A percentile compares a stretch with the other conserved stretches of the same genome.
phyloP scores from a whole-genome alignment of 2,888 invertebrate species.

The Ochropleura plecta region DNA sequence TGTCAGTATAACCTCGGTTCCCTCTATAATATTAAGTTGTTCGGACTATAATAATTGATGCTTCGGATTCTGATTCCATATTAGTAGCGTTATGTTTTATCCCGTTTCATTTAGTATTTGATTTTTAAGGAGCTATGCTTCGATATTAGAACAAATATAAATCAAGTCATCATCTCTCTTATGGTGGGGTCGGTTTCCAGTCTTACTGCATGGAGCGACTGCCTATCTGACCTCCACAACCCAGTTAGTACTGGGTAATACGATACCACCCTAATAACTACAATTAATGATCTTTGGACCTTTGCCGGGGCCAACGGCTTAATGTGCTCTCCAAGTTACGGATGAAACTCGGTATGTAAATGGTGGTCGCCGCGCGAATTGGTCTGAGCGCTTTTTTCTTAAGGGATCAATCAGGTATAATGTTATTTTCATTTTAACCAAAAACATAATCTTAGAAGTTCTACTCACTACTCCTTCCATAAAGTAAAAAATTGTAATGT shows the following conservation, averaged over 20 bases:
- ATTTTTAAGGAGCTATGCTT: not conserved
- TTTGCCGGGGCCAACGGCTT: no score
- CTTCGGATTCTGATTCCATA: not conserved
- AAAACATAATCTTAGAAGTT: not conserved
- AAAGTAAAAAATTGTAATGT: no score
- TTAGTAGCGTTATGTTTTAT: not conserved
- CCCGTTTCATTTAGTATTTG: not conserved
- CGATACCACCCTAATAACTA: no score
- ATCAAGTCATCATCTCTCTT: no score
- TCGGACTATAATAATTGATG: not conserved
- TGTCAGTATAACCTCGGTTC: constrained; percentile 3
- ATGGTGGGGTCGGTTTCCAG: no score
- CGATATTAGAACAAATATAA: not conserved
- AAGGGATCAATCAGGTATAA: not conserved
- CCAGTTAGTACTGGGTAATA: no score
- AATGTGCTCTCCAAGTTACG: no score
- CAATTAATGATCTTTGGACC: no score
- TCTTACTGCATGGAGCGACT: no score
- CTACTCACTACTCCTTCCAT: not conserved
- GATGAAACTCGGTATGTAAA: no score
- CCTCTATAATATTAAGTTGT: not conserved
- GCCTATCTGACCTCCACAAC: no score
- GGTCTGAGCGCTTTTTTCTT: not conserved
- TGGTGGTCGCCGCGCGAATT: no score
- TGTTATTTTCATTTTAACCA: not conserved